phyloP scores from a whole-genome alignment of 1,140 invertebrate species.

The Solenopsis fugax region DNA sequence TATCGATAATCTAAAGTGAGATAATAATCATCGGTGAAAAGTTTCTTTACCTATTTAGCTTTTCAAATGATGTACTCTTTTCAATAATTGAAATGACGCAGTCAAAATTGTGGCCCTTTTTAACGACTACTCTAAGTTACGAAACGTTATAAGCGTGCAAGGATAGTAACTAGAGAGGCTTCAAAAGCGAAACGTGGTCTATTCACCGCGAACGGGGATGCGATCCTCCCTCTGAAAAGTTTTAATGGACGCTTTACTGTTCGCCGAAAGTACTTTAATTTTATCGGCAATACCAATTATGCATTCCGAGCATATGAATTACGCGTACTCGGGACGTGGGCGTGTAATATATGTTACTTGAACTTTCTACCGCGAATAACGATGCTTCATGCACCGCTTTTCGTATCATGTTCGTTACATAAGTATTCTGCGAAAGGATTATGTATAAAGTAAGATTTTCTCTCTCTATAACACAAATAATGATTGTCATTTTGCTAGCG shows the following conservation, averaged over 20 bases:
- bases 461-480: not conserved
- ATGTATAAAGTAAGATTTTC: slow-evolving; percentile 11
- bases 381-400: slow-evolving; percentile 47
- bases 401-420: slow-evolving; percentile 49
- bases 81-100: not conserved
- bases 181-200: slow-evolving; percentile 63
- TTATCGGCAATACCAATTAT: slow-evolving; percentile 72
- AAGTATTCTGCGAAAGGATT: slow-evolving; percentile 12
- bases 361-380: slow-evolving; percentile 53
- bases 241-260: slow-evolving; percentile 74
- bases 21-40: not conserved
- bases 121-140: slow-evolving; percentile 14
- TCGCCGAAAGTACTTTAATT: slow-evolving; percentile 67
- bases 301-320: slow-evolving; percentile 67
- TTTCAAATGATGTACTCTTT: not conserved
- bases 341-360: slow-evolving; percentile 57
- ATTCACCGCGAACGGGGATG: slow-evolving; percentile 47
- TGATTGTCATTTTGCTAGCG: not conserved
- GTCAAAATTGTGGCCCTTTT: slow-evolving; percentile 10
- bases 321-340: slow-evolving; percentile 45
- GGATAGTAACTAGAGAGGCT: slow-evolving; percentile 49
- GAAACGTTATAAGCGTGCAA: slow-evolving; percentile 51
- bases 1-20: slow-evolving; percentile 2
- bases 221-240: slow-evolving; percentile 62
- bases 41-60: not conserved